A percentile compares a stretch with the other conserved stretches of the same genome.
Evolutionary conservation across 1,140 invertebrate genomes (phyloP).

Genomic region (Trichomalopsis sarcophagae): DNA sequence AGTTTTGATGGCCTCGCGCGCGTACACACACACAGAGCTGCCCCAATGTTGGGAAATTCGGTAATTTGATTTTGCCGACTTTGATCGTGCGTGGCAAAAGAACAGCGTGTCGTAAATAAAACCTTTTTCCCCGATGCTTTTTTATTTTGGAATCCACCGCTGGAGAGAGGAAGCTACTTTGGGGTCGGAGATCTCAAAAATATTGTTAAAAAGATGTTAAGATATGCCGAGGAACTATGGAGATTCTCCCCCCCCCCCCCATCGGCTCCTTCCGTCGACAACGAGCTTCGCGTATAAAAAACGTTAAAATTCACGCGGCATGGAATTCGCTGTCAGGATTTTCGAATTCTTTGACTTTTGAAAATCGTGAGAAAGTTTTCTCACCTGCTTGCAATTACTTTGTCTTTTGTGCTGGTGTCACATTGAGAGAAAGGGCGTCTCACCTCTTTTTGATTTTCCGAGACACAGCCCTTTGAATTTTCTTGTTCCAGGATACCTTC

Average conservation of each 20-base stretch:
- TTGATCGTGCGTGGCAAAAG: constrained; percentile 39
- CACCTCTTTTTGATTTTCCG: not conserved
- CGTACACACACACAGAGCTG: not conserved
- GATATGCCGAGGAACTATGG: not conserved
- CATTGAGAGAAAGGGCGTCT: not conserved
- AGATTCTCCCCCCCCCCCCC: not conserved
- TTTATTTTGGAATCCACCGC: not conserved
- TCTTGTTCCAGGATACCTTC: constrained; percentile 3
- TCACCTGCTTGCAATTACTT: constrained; percentile 36
- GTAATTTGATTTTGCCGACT: constrained; percentile 49
- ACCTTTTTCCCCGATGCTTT: constrained; percentile 10
- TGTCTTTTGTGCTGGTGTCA: not conserved
- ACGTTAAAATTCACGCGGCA: not conserved
- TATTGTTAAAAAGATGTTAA: constrained; percentile 19
- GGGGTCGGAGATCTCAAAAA: not conserved
- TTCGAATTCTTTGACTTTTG: not conserved
- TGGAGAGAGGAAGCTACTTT: not conserved
- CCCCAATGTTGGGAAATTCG: constrained; percentile 40
- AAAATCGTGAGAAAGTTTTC: constrained; percentile 13
- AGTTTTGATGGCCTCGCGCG: constrained; percentile 40
- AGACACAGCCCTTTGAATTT: constrained; percentile 12
- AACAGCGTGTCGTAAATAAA: constrained; percentile 40
- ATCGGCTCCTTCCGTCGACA: too few relatives aligned
- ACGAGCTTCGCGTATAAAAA: not conserved
- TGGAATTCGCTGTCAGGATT: not conserved